Conservation (phyloP, 2,113 vertebrate genomes). For the Engystomops pustulosus region DNA sequence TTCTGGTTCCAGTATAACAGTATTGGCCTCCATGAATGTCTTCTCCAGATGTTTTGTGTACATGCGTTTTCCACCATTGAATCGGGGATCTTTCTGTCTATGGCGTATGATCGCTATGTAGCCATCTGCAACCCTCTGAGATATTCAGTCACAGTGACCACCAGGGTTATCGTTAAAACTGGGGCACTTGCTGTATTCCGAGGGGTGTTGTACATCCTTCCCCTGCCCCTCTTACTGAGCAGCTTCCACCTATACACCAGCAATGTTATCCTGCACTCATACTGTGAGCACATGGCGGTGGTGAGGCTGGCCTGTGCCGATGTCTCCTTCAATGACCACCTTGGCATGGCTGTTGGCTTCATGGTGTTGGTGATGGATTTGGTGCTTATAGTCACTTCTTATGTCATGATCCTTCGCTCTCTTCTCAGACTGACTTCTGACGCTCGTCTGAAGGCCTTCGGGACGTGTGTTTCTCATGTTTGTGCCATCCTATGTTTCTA, state of each 20-base stretch:
- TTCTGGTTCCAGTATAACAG: slow-evolving; percentile 40
- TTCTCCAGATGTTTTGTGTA: slow-evolving; percentile 56
- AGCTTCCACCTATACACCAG: slow-evolving; percentile 17
- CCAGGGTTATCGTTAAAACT: background rate
- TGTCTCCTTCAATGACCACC: slow-evolving; percentile 11
- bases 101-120: slow-evolving; percentile 55
- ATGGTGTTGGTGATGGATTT: slow-evolving; percentile 45
- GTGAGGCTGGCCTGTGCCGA: slow-evolving; percentile 47
- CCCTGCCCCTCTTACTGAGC: background rate
- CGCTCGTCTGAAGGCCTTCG: slow-evolving; percentile 38
- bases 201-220: slow-evolving; percentile 35
- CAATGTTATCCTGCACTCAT: slow-evolving; percentile 37
- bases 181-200: slow-evolving; percentile 4
- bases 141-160: slow-evolving; percentile 13
- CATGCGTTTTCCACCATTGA: slow-evolving; percentile 49
- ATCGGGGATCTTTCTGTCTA: slow-evolving; percentile 43
- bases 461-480: slow-evolving; percentile 48
- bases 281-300: slow-evolving; percentile 58
- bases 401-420: slow-evolving; percentile 38
- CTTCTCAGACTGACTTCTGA: slow-evolving; percentile 13
- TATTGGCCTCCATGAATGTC: slow-evolving; percentile 29
- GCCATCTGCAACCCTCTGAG: slow-evolving; percentile 56
- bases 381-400: slow-evolving; percentile 18
- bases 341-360: slow-evolving; percentile 41
- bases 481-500: slow-evolving; percentile 49